Evolutionary conservation across 1,140 invertebrate genomes (phyloP).

Genomic region (Heliconius congener): DNA sequence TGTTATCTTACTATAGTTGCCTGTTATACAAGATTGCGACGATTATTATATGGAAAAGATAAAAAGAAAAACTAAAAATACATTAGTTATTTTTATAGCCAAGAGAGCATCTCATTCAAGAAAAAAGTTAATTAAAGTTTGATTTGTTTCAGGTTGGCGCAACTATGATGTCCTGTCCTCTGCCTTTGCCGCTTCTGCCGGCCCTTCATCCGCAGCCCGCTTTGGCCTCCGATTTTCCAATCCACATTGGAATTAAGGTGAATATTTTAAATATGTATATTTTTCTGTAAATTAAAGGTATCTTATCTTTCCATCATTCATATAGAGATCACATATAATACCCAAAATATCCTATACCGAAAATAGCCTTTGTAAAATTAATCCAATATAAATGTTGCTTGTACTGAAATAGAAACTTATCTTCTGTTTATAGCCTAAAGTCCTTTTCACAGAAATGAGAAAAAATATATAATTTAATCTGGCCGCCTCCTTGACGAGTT

Average conservation of each 20-base stretch:
- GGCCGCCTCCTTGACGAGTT: slow-evolving; percentile 65
- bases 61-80: neutral
- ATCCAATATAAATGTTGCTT: neutral
- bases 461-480: slow-evolving; percentile 75
- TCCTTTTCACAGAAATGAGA: slow-evolving; percentile 32
- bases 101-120: neutral
- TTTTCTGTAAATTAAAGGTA: neutral
- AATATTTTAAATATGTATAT: slow-evolving; percentile 31
- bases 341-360: neutral
- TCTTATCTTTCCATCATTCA: neutral
- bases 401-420: neutral
- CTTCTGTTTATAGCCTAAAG: slow-evolving; percentile 25
- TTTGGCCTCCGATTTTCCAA: slow-evolving; percentile 82
- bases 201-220: slow-evolving; percentile 82
- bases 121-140: neutral
- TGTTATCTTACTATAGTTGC: no score
- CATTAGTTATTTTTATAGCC: neutral
- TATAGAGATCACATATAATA: neutral
- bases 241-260: slow-evolving; percentile 85
- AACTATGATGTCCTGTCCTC: slow-evolving; percentile 85
- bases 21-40: neutral
- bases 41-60: no score
- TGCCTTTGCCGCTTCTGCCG: slow-evolving; percentile 83
- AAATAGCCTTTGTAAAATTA: neutral
- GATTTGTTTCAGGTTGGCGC: slow-evolving; percentile 77